Base-by-base conservation (phyloP, 2,113 vertebrate species). In the Tenebrosternarchus preto region DNA sequence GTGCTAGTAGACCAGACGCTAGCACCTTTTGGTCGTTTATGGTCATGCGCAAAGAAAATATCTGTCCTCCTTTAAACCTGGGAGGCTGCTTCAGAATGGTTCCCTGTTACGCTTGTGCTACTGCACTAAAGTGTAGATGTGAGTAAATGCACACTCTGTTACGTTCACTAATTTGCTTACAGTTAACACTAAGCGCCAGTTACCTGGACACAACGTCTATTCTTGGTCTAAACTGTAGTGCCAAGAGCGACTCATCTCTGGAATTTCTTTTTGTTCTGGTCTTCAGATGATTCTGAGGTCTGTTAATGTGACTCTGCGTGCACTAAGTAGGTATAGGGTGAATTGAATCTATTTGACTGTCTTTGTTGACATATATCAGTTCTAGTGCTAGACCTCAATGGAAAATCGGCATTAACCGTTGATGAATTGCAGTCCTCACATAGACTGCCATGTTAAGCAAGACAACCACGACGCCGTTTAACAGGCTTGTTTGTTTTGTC, bases 11-110 rank as follows among this genome's bases (percentile, higher is more conserved):
- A 50, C 67, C 71, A 69, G 53, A 60, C 27, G 11, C 76, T 63
- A 84, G 71, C 78, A 81, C 74, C 78, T 80, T 77, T 77, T 76
- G 78, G 60, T 80, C 57, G 27, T 84, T 81, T 63, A 64, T 63
- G 67, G 66, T 56, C 33, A 67, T 72, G 67, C 66, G 73, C 61
- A 77, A n/a, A 77, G 55, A 77, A 72, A 73, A 74, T 71, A 63
- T 64, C 25, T 73, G 61, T 74, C 53, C 68, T 78, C 29, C 27
- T 36, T 16, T 36, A 64, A 78, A 22, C 5, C 19, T n/a, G 5
- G 46, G 33, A 25, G 27, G 57, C 3, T 27, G 20, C 43, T 79
- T 46, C 33, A 31, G 20, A 73, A 80, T n/a, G 15, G 39, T 27
- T 60, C 57, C 24, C 31, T 50, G 7, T 20, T 33, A 66, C 61